Percentiles rank a stretch among this genome's conserved stretches.
These are phyloP conservation scores for Manis crassicaudata DNA, from an alignment of 2,797 vertebrate genomes.

Conservation along the genomic window DNA sequence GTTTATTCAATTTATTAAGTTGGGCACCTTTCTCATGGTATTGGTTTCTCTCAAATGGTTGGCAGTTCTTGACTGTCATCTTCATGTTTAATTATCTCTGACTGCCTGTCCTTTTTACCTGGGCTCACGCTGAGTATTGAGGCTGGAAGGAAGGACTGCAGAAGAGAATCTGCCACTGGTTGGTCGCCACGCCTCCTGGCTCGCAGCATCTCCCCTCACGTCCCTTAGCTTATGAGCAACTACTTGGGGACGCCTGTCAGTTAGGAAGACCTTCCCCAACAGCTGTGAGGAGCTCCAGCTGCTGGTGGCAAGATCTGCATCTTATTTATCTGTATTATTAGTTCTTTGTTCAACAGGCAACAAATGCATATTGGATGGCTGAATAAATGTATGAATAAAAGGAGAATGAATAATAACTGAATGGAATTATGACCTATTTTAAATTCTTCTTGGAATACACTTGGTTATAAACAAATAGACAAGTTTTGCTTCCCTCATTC, in stretches of 20 bases:
- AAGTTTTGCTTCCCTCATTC: background rate
- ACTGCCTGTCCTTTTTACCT: background rate
- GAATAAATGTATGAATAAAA: background rate
- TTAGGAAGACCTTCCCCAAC: background rate
- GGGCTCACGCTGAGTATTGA: background rate
- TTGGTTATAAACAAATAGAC: background rate
- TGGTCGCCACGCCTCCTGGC: background rate
- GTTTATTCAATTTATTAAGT: background rate
- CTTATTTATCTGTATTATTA: background rate
- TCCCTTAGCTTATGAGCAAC: background rate
- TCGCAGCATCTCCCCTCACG: background rate
- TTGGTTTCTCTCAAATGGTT: background rate
- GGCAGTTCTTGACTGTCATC: background rate
- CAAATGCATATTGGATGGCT: background rate
- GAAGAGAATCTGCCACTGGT: background rate
- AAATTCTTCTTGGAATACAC: background rate
- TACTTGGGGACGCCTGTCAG: background rate
- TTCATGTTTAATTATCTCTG: background rate
- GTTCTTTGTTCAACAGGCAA: background rate
- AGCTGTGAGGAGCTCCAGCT: background rate
- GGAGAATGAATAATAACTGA: background rate
- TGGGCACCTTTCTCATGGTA: background rate
- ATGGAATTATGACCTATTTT: background rate
- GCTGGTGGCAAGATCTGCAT: background rate
- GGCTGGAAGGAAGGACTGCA: background rate